Conservation (phyloP, 1,140 invertebrate genomes). For the Penaeus vannamei region DNA sequence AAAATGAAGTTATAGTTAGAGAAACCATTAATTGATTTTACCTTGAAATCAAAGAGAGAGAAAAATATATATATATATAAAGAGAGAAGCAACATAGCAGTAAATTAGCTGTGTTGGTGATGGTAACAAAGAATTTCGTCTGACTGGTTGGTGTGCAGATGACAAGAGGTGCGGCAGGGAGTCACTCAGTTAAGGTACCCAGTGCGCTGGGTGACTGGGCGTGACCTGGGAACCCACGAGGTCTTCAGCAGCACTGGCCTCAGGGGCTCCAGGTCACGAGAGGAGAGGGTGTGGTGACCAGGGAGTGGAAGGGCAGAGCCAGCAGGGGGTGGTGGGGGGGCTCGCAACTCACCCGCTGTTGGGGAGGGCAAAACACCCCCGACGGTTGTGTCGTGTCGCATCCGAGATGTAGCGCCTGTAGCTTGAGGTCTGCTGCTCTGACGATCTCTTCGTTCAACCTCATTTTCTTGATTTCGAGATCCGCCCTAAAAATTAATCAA, state of each 20-base stretch:
- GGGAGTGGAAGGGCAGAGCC: slow-evolving; percentile 43
- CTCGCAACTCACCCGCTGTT: slow-evolving; percentile 54
- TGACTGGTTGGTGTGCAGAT: slow-evolving; percentile 1
- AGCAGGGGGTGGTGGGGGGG: slow-evolving; percentile 38
- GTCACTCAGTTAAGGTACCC: slow-evolving; percentile 48
- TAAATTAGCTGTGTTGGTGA: background rate
- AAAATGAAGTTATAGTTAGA: background rate
- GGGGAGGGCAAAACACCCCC: slow-evolving; percentile 62
- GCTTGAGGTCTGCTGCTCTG: slow-evolving; percentile 61
- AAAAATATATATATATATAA: too few species aligned
- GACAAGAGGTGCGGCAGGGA: slow-evolving; percentile 21
- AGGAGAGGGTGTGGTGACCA: slow-evolving; percentile 43
- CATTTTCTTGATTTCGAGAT: slow-evolving; percentile 60
- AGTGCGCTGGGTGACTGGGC: slow-evolving; percentile 31
- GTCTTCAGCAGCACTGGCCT: slow-evolving; percentile 44
- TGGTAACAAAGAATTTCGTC: background rate
- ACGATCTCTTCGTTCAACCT: slow-evolving; percentile 58
- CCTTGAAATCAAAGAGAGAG: too few species aligned
- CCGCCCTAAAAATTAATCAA: slow-evolving; percentile 38
- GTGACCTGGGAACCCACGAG: slow-evolving; percentile 51
- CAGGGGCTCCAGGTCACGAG: slow-evolving; percentile 37
- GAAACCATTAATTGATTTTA: background rate
- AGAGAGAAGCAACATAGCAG: background rate
- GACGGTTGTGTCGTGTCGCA: slow-evolving; percentile 62
- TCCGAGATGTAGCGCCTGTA: slow-evolving; percentile 60